These are phyloP conservation scores for Nephrotoma appendiculata DNA, from an alignment of 2,888 invertebrate genomes.

Conservation along the genomic window DNA sequence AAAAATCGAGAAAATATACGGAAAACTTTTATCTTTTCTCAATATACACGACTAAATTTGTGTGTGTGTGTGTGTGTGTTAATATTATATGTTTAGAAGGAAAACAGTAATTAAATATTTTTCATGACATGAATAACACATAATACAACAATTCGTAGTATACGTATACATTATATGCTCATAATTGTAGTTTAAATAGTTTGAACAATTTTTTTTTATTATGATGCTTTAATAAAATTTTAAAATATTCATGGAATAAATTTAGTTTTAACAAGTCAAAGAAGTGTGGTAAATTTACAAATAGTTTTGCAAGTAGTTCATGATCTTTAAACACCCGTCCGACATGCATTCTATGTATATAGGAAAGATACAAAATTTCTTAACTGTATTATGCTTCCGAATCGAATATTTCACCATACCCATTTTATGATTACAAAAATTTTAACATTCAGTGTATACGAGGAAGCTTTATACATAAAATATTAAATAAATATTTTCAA, in stretches of 20 bases:
- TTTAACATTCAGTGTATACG: no score
- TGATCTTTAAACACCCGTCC: no score
- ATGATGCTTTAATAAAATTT: not conserved
- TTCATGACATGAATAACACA: not conserved
- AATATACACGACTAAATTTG: not conserved
- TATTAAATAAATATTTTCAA: no score
- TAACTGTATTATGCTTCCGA: no score
- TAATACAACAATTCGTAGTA: not conserved
- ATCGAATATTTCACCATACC: no score
- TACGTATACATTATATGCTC: not conserved
- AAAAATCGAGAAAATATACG: not conserved
- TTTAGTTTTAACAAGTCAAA: no score
- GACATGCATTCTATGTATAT: no score
- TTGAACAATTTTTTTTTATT: not conserved
- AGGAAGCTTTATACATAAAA: no score
- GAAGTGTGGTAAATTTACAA: no score
- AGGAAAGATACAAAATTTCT: no score
- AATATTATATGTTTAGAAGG: not conserved
- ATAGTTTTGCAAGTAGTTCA: no score
- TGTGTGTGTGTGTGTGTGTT: not conserved
- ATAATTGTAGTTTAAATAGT: not conserved
- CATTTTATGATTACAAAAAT: no score
- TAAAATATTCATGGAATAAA: not conserved
- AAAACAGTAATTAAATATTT: not conserved
- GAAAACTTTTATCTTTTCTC: not conserved